phyloP scores from a whole-genome alignment of 2,888 invertebrate species.

The Spialia ferax region DNA sequence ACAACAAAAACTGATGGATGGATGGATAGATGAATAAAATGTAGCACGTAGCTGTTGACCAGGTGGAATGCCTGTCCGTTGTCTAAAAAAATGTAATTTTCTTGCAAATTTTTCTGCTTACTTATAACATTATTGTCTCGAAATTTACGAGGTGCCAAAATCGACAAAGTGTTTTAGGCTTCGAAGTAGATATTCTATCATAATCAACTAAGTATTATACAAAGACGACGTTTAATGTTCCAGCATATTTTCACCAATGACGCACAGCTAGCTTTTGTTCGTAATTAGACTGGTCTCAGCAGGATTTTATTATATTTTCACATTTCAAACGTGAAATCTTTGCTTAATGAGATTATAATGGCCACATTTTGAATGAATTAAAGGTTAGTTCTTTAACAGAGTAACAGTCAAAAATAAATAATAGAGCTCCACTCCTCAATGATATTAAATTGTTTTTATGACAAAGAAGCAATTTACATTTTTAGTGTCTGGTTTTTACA shows the following conservation, averaged over 20 bases:
- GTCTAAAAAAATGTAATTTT: too few species aligned
- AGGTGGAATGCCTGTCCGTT: too few species aligned
- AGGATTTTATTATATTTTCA: conserved; percentile 60
- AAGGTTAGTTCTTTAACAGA: conserved; percentile 42
- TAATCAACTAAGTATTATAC: conserved; percentile 43
- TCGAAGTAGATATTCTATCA: conserved; percentile 13
- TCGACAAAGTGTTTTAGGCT: background rate
- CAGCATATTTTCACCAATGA: conserved; percentile 49
- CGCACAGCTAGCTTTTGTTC: conserved; percentile 62
- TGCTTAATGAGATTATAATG: conserved; percentile 74
- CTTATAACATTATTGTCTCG: too few species aligned
- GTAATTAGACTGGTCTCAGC: conserved; percentile 68
- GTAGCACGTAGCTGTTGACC: too few species aligned
- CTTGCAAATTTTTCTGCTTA: too few species aligned
- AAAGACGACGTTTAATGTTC: conserved; percentile 47
- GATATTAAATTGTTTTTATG: too few species aligned
- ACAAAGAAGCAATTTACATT: background rate
- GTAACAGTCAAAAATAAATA: background rate
- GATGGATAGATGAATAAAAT: too few species aligned
- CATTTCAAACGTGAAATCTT: conserved; percentile 60
- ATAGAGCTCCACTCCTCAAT: background rate
- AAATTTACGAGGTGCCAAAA: background rate
- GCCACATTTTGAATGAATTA: conserved; percentile 51
- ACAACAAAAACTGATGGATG: too few species aligned
- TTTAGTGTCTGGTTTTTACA: too few species aligned